Evolutionary conservation across 2,113 vertebrate species (phyloP).

Genomic region (Nicator chloris): DNA sequence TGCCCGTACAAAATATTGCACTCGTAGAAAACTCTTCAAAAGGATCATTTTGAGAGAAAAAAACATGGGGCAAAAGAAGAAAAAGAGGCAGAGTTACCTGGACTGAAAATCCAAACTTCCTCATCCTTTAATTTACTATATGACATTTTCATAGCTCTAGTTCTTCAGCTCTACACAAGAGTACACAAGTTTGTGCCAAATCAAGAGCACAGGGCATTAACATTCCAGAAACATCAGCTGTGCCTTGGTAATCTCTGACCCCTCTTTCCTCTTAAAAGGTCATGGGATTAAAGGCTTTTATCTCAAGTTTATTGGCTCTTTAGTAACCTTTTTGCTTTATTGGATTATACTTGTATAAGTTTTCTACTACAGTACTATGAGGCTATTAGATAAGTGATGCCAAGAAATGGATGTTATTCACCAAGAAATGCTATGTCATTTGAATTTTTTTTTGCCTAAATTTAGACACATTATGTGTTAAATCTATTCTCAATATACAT

Average conservation of each 20-base stretch:
- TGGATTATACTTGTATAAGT: neutral
- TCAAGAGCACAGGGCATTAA: neutral
- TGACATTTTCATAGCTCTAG: neutral
- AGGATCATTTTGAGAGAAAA: neutral
- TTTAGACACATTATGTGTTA: neutral
- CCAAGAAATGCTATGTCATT: neutral
- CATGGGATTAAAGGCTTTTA: neutral
- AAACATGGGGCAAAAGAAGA: neutral
- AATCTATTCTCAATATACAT: neutral
- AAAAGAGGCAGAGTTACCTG: neutral
- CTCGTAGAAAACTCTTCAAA: neutral
- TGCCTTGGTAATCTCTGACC: neutral
- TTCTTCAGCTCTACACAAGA: neutral
- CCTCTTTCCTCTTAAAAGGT: neutral
- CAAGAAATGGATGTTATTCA: neutral
- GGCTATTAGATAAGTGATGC: neutral
- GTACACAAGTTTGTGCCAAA: neutral
- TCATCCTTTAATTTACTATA: neutral
- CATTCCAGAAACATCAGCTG: neutral
- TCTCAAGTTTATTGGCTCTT: neutral
- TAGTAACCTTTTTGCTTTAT: neutral
- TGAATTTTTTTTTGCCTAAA: neutral
- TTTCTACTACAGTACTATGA: neutral
- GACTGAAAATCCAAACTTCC: rapidly evolving
- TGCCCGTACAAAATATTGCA: neutral